phyloP scores from a whole-genome alignment of 2,888 invertebrate genomes.

The Hydrotaea cyrtoneurina region DNA sequence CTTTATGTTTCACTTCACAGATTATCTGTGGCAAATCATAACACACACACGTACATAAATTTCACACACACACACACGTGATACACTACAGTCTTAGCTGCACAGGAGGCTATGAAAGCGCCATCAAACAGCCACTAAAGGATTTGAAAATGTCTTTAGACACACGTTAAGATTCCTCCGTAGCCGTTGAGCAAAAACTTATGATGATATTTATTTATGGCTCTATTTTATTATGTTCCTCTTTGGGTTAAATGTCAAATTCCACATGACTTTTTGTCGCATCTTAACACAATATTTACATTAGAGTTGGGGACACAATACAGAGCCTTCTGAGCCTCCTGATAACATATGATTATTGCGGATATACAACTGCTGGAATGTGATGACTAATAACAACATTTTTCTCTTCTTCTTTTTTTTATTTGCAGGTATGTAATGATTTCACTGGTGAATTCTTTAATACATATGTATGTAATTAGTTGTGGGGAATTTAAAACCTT shows the following conservation, averaged over 20 bases:
- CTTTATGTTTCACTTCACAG: constrained; percentile 33
- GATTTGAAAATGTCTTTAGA: constrained; percentile 27
- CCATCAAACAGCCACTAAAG: constrained; percentile 26
- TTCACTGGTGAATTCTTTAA: neutral
- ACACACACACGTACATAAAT: neutral
- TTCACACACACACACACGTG: neutral
- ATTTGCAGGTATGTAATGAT: constrained; percentile 19
- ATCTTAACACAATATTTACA: constrained; percentile 36
- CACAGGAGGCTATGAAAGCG: neutral
- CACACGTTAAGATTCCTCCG: neutral
- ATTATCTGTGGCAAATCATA: constrained; percentile 32
- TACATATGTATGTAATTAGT: neutral
- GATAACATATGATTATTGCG: too few relatives aligned
- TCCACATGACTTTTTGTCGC: constrained; percentile 11
- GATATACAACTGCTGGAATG: neutral
- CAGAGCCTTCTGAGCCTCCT: too few relatives aligned
- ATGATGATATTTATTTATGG: constrained; percentile 22
- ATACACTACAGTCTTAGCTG: too few relatives aligned
- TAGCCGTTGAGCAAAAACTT: too few relatives aligned
- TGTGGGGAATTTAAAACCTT: neutral
- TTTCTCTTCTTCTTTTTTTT: neutral
- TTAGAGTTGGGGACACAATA: constrained; percentile 4
- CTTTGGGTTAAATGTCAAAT: constrained; percentile 37
- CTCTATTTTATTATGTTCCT: constrained; percentile 22
- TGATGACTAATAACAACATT: neutral